Conservation (phyloP, 2,888 invertebrate species). For the Lacanobia wlatinum region DNA sequence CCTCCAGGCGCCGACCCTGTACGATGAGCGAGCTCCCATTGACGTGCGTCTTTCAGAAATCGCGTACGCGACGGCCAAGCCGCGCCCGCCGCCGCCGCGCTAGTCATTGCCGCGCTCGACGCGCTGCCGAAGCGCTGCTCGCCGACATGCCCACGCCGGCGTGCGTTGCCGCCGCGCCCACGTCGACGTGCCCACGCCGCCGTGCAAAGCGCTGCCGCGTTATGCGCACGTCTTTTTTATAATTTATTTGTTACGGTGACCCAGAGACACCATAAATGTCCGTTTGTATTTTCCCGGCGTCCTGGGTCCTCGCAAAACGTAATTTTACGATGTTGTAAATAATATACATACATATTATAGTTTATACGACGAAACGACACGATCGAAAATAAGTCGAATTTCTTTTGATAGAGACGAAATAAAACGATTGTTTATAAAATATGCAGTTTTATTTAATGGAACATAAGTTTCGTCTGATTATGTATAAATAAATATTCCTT, state of each 20-base stretch:
- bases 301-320: slow-evolving; percentile 62
- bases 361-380: slow-evolving; percentile 86
- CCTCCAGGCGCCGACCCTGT: slow-evolving; percentile 98
- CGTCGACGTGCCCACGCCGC: slow-evolving; percentile 45
- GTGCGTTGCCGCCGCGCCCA: slow-evolving; percentile 80
- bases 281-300: slow-evolving; percentile 67
- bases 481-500: too few relatives aligned
- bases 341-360: slow-evolving; percentile 83
- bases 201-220: slow-evolving; percentile 61
- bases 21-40: slow-evolving; percentile 97
- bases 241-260: slow-evolving; percentile 67
- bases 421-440: slow-evolving; percentile 84
- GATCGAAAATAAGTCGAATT: slow-evolving; percentile 87
- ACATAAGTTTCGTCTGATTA: too few relatives aligned
- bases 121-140: slow-evolving; percentile 74
- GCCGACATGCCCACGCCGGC: slow-evolving; percentile 52
- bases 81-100: slow-evolving; percentile 89
- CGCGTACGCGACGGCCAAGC: slow-evolving; percentile 96
- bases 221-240: slow-evolving; percentile 55
- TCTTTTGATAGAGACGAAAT: slow-evolving; percentile 90
- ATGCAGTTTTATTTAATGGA: slow-evolving; percentile 29
- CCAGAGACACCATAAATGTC: slow-evolving; percentile 61
- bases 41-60: slow-evolving; percentile 97
- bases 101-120: slow-evolving; percentile 89
- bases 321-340: slow-evolving; percentile 79